Percentiles rank a stretch among this genome's conserved stretches.
Conservation (phyloP, 2,888 invertebrate species). For the Alcis repandata region DNA sequence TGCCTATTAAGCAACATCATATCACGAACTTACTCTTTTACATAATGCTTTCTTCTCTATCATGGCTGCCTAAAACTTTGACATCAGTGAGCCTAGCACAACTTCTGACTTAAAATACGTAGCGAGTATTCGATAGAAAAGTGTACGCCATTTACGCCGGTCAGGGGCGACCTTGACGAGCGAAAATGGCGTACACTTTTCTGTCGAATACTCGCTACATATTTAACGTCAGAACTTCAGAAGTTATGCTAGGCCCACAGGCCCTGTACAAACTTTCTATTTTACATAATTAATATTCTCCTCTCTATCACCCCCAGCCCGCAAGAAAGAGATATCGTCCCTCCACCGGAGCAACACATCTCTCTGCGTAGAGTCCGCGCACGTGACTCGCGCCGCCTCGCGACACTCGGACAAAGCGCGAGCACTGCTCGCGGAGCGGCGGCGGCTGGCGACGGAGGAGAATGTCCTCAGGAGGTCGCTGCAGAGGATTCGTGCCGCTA, state of each 20-base stretch:
- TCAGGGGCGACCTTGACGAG: no score
- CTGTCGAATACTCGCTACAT: no score
- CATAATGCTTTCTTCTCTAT: no score
- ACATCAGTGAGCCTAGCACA: no score
- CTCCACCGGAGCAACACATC: slow-evolving; percentile 78
- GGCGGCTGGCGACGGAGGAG: slow-evolving; percentile 68
- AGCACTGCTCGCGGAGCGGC: slow-evolving; percentile 72
- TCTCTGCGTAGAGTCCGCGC: slow-evolving; percentile 80
- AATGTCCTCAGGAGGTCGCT: slow-evolving; percentile 58
- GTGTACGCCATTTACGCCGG: no score
- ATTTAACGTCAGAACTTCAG: background rate
- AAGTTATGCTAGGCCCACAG: background rate
- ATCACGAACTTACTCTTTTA: no score
- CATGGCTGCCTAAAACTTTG: no score
- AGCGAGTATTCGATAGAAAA: no score
- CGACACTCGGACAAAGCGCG: slow-evolving; percentile 72
- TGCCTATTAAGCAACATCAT: no score
- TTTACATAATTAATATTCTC: background rate
- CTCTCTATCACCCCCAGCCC: slow-evolving; percentile 69
- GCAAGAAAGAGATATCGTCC: slow-evolving; percentile 77
- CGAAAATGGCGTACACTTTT: no score
- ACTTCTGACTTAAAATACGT: no score
- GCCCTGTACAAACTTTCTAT: no score
- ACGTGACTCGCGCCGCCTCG: slow-evolving; percentile 79
- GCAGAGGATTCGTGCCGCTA: slow-evolving; percentile 60